These are phyloP conservation scores for Coturnix japonica DNA, from an alignment of 2,113 vertebrate species.

Conservation along the genomic window DNA sequence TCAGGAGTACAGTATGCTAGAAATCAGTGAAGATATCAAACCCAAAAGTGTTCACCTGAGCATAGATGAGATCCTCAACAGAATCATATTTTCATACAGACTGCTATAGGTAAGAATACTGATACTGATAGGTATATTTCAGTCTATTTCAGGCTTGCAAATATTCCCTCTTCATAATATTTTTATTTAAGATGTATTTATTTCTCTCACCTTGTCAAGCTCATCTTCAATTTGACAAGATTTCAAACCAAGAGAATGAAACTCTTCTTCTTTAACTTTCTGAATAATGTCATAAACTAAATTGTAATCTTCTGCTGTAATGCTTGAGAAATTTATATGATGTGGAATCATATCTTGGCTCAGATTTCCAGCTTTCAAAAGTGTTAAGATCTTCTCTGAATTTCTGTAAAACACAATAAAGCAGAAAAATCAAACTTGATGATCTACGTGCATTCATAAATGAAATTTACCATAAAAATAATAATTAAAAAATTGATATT, in stretches of 20 bases:
- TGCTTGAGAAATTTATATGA: conserved; percentile 89
- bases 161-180: not conserved
- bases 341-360: conserved; percentile 85
- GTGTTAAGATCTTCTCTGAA: conserved; percentile 82
- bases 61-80: not conserved
- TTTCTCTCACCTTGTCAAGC: conserved; percentile 87
- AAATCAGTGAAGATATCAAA: not conserved
- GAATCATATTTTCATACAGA: not conserved
- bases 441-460: not conserved
- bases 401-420: conserved; percentile 84
- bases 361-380: conserved; percentile 83
- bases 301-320: conserved; percentile 87
- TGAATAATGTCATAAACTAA: conserved; percentile 85
- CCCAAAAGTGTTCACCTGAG: not conserved
- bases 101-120: not conserved
- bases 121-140: not conserved
- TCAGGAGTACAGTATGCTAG: not conserved
- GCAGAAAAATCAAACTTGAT: not conserved
- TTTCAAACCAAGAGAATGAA: conserved; percentile 82
- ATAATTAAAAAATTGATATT: conserved; percentile 48
- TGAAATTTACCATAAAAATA: conserved; percentile 38
- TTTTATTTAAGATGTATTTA: not conserved
- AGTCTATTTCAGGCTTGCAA: not conserved
- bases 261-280: conserved; percentile 84
- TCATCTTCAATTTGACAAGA: conserved; percentile 90